Evolutionary conservation across 2,888 invertebrate genomes (phyloP).

Genomic region (Mactromeris polynyma): DNA sequence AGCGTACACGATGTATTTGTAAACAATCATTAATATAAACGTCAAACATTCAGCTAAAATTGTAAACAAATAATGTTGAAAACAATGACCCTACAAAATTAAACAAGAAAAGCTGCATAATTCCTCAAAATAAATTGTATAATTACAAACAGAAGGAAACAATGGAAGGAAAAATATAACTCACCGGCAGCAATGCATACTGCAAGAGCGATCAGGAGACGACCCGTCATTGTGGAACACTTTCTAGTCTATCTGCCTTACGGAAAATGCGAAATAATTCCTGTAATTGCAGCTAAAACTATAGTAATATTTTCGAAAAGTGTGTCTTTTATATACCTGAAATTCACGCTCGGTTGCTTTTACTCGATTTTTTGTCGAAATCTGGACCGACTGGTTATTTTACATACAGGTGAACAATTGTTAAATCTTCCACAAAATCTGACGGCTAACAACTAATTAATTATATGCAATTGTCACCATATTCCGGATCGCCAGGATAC

Average conservation of each 20-base stretch:
- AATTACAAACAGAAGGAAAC: no score
- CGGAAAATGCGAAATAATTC: neutral
- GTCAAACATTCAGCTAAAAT: no score
- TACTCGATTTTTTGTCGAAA: neutral
- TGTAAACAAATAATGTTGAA: no score
- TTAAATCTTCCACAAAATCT: neutral
- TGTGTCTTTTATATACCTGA: neutral
- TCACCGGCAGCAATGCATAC: neutral
- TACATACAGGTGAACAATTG: no score
- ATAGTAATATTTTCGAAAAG: neutral
- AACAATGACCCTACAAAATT: no score
- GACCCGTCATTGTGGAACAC: neutral
- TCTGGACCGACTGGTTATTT: neutral
- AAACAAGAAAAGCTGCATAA: no score
- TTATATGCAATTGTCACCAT: neutral
- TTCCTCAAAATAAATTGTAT: neutral
- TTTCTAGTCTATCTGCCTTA: neutral
- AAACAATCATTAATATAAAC: no score
- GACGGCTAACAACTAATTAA: neutral
- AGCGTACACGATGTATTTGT: no score
- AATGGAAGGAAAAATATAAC: neutral
- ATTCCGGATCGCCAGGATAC: neutral
- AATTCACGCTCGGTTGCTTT: neutral
- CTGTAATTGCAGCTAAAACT: conserved; percentile 12
- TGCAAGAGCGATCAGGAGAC: neutral